Percentiles rank a stretch among this genome's conserved stretches.
Evolutionary conservation across 2,797 vertebrate species (phyloP).

Genomic region (Margarornis squamiger): DNA sequence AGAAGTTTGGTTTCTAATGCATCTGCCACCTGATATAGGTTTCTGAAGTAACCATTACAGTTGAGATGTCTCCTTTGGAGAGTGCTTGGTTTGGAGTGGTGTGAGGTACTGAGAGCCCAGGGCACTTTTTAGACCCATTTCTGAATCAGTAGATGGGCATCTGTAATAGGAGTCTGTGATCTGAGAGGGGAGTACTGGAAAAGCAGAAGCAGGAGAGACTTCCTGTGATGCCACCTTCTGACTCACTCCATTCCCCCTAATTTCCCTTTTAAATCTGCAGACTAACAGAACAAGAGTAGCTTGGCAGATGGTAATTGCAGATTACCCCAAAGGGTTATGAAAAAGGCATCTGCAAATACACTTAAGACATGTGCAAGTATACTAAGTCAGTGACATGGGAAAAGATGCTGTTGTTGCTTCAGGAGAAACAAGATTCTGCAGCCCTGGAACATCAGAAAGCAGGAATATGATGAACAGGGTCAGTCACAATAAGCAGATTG

Average conservation of each 20-base stretch:
- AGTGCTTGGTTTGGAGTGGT: not conserved
- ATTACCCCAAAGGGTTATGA: not conserved
- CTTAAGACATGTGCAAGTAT: not conserved
- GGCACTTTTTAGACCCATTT: not conserved
- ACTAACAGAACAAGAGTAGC: not conserved
- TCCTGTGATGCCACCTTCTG: not conserved
- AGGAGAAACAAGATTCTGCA: not conserved
- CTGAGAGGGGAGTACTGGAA: not conserved
- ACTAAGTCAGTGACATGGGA: not conserved
- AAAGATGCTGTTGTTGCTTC: not conserved
- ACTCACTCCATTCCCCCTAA: not conserved
- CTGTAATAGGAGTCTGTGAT: not conserved
- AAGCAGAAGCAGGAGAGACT: not conserved
- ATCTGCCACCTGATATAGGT: not conserved
- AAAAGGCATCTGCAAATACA: not conserved
- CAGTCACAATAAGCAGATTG: not conserved
- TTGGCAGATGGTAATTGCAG: not conserved
- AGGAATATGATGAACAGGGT: not conserved
- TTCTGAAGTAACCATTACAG: not conserved
- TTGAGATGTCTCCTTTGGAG: not conserved
- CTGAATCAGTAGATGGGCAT: not conserved
- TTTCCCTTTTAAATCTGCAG: not conserved
- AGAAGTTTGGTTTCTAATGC: not conserved
- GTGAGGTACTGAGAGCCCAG: not conserved
- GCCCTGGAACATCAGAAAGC: not conserved